Base-by-base conservation (phyloP, 2,113 vertebrate genomes). In the Tricholaema leucomelas region DNA sequence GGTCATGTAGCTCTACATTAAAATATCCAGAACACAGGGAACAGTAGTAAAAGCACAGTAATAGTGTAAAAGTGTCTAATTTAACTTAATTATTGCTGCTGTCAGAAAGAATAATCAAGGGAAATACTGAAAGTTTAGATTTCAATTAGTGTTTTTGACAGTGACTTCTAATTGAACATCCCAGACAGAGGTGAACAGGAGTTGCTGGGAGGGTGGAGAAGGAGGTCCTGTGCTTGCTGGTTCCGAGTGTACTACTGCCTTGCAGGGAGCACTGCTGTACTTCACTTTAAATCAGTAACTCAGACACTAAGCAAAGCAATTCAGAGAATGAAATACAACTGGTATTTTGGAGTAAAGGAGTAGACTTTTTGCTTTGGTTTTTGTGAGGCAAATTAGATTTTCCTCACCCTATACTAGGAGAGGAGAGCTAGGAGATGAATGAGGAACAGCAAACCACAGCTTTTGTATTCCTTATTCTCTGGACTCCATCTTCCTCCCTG, bases 241-340 rank as follows among this genome's bases (percentile, higher is more conserved):
- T 42, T 58, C 12, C 42, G 33, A 54, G 25, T 56, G 46, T 20
- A 70, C 13, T 20, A 12, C 8, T 13, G 5, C 19, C 10, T 54
- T 28, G 10, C 4, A 1, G 4, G 2, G n/a, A 66, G 23, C 0
- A 0, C 31, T 63, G 59, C 31, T 52, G 24, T 58, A 30, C 25
- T 63, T 38, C 46, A n/a, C 7, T 59, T 30, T 65, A 33, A 44
- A 66, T 16, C 42, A 38, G 17, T 15, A 85, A 33, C 16, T 79
- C 20, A 52, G 10, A 9, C 10, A 21, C 10, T 35, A 58, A 63
- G 15, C 0, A n/a, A 3, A 85, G 10, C 50, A 67, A 42, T 28
- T 54, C 33, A 48, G 23, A 67, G 36, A 85, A 54, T 9, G 2
- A 85, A 85, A 90, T 19, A 12, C 6, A 60, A 33, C 8, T 61